Evolutionary conservation across 2,888 invertebrate genomes (phyloP).

Genomic region (Parelbella ahira): DNA sequence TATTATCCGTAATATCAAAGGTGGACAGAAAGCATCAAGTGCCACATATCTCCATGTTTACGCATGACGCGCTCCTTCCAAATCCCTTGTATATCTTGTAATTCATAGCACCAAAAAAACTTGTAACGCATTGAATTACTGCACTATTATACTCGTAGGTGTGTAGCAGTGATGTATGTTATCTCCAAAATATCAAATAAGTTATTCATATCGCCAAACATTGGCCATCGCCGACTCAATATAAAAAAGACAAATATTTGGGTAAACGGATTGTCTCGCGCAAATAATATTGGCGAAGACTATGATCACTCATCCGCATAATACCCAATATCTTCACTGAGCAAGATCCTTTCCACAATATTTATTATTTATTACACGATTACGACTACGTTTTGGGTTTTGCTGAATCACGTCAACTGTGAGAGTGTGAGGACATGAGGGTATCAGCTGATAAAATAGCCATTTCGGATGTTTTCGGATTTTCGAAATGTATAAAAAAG

Average conservation of each 20-base stretch:
- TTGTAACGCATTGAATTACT: no score
- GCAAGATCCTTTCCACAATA: slow-evolving; percentile 36
- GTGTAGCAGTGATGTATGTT: no score
- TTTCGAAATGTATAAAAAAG: no score
- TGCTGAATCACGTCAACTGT: slow-evolving; percentile 36
- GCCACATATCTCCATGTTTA: no score
- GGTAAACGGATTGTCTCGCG: slow-evolving; percentile 20
- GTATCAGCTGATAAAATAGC: slow-evolving; percentile 7
- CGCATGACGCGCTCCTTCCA: no score
- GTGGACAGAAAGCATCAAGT: no score
- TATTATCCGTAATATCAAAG: no score
- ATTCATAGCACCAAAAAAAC: no score
- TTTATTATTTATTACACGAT: slow-evolving; percentile 36
- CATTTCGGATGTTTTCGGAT: no score
- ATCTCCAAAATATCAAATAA: no score
- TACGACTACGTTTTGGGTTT: slow-evolving; percentile 29
- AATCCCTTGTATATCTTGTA: no score
- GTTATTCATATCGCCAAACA: background rate
- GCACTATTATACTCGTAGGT: no score
- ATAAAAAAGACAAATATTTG: slow-evolving; percentile 18
- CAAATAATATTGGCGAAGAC: slow-evolving; percentile 39
- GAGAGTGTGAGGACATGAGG: slow-evolving; percentile 8
- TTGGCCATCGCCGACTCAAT: slow-evolving; percentile 1
- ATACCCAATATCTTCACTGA: slow-evolving; percentile 41
- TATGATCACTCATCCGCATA: slow-evolving; percentile 38